A percentile compares a stretch with the other conserved stretches of the same genome.
phyloP scores from a whole-genome alignment of 2,797 vertebrate species.

The Sebastes trivittatus region DNA sequence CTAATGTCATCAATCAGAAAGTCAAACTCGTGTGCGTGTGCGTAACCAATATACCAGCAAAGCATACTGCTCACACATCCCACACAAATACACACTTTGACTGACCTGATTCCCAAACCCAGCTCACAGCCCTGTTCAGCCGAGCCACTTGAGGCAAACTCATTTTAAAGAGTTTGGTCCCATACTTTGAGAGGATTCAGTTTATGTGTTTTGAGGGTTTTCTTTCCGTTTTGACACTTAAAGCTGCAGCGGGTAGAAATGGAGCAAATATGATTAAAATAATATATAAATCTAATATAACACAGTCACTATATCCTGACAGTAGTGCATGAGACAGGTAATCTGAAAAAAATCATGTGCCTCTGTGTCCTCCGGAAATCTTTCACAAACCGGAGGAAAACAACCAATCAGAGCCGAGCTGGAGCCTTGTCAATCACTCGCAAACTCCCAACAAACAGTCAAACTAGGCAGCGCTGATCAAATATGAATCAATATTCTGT shows the following conservation, averaged over 20 bases:
- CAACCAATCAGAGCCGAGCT: too few species aligned
- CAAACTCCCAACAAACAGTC: fast-evolving
- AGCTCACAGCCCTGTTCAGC: neutral
- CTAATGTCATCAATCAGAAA: constrained; percentile 68
- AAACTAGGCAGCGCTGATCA: too few species aligned
- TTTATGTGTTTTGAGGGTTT: neutral
- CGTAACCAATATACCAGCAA: neutral
- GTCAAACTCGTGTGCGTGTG: neutral
- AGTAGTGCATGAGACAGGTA: too few species aligned
- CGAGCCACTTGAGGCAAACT: neutral
- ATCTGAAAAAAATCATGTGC: too few species aligned
- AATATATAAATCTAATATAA: too few species aligned
- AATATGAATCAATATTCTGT: too few species aligned
- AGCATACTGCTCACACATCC: neutral
- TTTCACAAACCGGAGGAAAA: too few species aligned
- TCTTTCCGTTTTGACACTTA: fast-evolving
- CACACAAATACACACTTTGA: neutral
- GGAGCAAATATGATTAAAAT: too few species aligned
- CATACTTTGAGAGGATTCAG: neutral
- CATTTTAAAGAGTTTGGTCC: neutral
- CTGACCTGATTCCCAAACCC: constrained; percentile 6
- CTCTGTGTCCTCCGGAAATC: too few species aligned
- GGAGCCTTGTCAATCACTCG: too few species aligned
- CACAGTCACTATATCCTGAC: too few species aligned
- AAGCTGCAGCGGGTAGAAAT: too few species aligned